Conservation (phyloP, 2,888 invertebrate species). For the Andrena marginata region DNA sequence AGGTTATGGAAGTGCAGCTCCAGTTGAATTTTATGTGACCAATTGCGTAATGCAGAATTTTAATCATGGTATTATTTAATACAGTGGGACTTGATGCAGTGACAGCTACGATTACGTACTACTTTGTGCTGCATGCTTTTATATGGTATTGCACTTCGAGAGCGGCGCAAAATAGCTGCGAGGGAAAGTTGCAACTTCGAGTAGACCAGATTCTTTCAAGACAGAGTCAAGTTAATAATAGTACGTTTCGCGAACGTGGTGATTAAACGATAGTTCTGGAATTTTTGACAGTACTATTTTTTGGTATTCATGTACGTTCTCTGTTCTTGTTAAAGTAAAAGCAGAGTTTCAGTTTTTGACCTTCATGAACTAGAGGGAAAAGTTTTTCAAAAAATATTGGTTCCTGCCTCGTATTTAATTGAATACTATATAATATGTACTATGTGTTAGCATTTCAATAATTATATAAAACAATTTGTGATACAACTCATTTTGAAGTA, state of each 20-base stretch:
- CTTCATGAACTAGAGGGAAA: too few relatives aligned
- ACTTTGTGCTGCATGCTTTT: constrained; percentile 3
- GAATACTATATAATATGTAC: too few relatives aligned
- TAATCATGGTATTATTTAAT: constrained; percentile 33
- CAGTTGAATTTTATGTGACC: too few relatives aligned
- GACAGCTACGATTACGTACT: constrained; percentile 27
- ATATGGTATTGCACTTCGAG: constrained; percentile 45
- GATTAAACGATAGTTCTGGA: background rate
- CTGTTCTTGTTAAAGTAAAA: too few relatives aligned
- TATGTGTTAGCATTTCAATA: too few relatives aligned
- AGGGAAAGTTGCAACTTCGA: constrained; percentile 48
- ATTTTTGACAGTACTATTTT: background rate
- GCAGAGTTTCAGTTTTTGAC: too few relatives aligned
- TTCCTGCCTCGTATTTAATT: too few relatives aligned
- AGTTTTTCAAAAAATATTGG: too few relatives aligned
- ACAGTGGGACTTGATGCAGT: constrained; percentile 7
- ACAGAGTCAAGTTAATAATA: constrained; percentile 5
- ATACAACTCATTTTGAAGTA: too few relatives aligned
- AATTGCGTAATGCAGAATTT: constrained; percentile 12
- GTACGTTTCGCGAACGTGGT: background rate
- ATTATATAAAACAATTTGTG: too few relatives aligned
- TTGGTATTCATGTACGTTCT: too few relatives aligned
- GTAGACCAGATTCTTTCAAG: constrained; percentile 31
- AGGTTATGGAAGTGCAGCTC: too few relatives aligned
- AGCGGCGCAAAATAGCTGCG: constrained; percentile 26